These are phyloP conservation scores for Eudasyphora cyanicolor DNA, from an alignment of 2,888 invertebrate species.

Conservation along the genomic window DNA sequence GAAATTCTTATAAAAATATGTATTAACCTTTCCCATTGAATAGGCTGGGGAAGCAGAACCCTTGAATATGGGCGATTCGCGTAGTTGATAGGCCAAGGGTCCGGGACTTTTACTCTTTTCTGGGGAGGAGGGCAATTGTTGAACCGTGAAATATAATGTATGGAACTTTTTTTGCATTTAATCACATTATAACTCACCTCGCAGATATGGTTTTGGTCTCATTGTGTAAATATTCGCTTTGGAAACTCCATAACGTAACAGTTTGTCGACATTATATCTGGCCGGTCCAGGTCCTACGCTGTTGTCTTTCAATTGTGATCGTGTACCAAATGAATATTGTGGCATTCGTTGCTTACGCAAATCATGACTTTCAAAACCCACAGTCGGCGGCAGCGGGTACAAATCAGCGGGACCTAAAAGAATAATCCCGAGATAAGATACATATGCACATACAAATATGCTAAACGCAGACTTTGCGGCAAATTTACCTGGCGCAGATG, in stretches of 20 bases:
- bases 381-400: slow-evolving; percentile 82
- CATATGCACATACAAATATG: too few species aligned
- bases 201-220: slow-evolving; percentile 75
- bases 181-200: slow-evolving; percentile 66
- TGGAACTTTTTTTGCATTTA: neutral
- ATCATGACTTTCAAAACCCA: slow-evolving; percentile 83
- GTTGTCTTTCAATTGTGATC: slow-evolving; percentile 63
- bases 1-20: slow-evolving; percentile 48
- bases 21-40: slow-evolving; percentile 77
- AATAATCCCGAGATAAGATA: neutral
- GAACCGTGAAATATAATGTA: neutral
- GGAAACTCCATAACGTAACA: slow-evolving; percentile 73
- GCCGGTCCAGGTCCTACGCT: slow-evolving; percentile 76
- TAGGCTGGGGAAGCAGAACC: slow-evolving; percentile 71
- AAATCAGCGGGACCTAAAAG: slow-evolving; percentile 83
- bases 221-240: slow-evolving; percentile 80
- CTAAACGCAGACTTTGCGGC: too few species aligned
- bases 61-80: slow-evolving; percentile 70
- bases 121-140: too few species aligned
- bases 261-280: slow-evolving; percentile 68
- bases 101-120: slow-evolving; percentile 70
- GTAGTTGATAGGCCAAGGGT: slow-evolving; percentile 74
- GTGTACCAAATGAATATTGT: slow-evolving; percentile 76
- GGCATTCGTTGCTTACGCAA: slow-evolving; percentile 81
- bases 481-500: slow-evolving; percentile 42